Evolutionary conservation across 2,797 vertebrate genomes (phyloP).

Genomic region (Lemur catta): DNA sequence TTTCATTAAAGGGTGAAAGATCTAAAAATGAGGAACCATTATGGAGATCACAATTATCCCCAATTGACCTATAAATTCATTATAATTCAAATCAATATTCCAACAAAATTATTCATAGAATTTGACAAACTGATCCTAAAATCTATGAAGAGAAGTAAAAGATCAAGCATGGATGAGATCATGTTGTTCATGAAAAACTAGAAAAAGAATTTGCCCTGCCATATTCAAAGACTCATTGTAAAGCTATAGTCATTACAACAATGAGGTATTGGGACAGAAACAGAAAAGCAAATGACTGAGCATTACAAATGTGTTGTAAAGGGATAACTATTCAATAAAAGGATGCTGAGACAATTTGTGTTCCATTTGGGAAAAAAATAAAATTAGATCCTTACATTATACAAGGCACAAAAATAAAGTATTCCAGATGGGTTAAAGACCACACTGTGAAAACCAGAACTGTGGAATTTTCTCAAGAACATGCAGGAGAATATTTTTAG

Average conservation of each 20-base stretch:
- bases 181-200: neutral
- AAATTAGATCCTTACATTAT: conserved; percentile 29
- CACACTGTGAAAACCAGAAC: conserved; percentile 38
- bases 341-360: neutral
- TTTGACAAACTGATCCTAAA: neutral
- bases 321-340: neutral
- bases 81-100: neutral
- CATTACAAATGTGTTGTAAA: neutral
- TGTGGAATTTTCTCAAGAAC: neutral
- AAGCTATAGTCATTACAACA: neutral
- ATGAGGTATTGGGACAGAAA: neutral
- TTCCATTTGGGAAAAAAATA: neutral
- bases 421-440: conserved; percentile 49
- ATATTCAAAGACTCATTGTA: neutral
- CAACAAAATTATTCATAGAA: neutral
- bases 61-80: neutral
- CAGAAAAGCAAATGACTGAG: neutral
- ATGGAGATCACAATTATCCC: neutral
- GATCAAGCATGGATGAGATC: neutral
- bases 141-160: neutral
- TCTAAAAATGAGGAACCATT: neutral
- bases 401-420: conserved; percentile 16
- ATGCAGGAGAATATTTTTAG: conserved; percentile 31
- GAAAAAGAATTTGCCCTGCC: neutral
- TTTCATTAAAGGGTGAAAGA: neutral